Evolutionary conservation across 2,888 invertebrate species (phyloP), one percentile per base, ranked within the genome.

Genomic region (Heliconius ismenius): DNA sequence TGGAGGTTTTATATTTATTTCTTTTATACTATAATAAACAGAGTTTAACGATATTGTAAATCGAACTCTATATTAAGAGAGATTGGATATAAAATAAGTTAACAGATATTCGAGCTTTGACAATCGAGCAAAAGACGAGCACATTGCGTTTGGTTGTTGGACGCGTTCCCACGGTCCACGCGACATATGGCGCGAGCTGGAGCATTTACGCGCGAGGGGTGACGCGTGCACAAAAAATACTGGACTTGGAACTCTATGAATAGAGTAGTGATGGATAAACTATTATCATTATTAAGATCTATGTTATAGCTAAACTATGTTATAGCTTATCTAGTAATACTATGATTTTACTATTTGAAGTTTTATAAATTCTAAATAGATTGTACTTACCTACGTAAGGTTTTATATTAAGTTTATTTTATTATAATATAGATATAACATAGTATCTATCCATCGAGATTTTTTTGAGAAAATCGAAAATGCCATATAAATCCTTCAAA

Each of bases 151-250:
- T 87, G 85, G 85, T 85, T 84, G 83, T 89, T 87, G 32, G 58
- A 58, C 32, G 28, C 90, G 89, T 93, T 94, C 93, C 92, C 93
- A 94, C 93, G 93, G 87, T 91, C 88, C 89, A 89, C 88, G 91
- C 91, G 93, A 90, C 93, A 94, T 92, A 92, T 94, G 93, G 92
- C 93, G 90, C 92, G 91, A 88, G 92, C 89, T 86, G 86, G 86
- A 86, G 88, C 90, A 88, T 88, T 88, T 87, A 89, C 89, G 88
- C 89, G 87, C 87, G 89, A 89, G 90, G 91, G 89, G 90, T 89
- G 92, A 91, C 92, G 91, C 92, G 93, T 92, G 92, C 83, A 92
- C 91, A 93, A 93, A 93, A 91, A 84, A 86, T 80, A 85, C 85
- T 87, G 89, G 89, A 89, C 91, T 90, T 91, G 92, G 90, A 91